Conservation (phyloP, 2,888 invertebrate genomes). For the Phyllotreta striolata region DNA sequence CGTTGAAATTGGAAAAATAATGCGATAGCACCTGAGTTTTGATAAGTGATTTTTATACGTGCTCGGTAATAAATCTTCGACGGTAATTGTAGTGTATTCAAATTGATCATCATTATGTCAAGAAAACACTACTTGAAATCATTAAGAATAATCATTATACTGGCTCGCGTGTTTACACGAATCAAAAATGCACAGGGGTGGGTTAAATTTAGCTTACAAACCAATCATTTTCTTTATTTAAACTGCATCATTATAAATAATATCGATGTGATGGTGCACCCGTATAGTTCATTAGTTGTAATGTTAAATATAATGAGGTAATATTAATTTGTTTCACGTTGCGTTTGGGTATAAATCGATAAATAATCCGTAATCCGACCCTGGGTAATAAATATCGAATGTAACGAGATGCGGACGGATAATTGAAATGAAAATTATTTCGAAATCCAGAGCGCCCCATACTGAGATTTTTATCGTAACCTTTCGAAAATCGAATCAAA, state of each 20-base stretch:
- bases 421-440: conserved; percentile 26
- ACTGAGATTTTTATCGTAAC: conserved; percentile 17
- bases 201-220: not conserved
- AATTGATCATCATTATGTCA: conserved; percentile 29
- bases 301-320: no score
- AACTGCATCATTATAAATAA: no score
- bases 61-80: conserved; percentile 16
- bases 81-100: conserved; percentile 17
- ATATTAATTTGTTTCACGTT: no score
- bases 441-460: conserved; percentile 23
- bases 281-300: no score
- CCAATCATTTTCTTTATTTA: no score
- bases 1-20: no score
- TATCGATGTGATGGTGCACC: no score
- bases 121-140: conserved; percentile 23
- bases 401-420: conserved; percentile 17
- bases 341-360: no score
- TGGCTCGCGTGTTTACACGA: conserved; percentile 20
- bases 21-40: no score
- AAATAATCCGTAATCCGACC: not conserved
- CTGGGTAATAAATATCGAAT: conserved; percentile 10
- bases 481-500: conserved; percentile 25
- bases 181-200: conserved; percentile 13
- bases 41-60: conserved; percentile 16
- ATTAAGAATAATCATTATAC: conserved; percentile 23